These are phyloP conservation scores for Heterotilapia buettikoferi DNA, from an alignment of 2,113 vertebrate genomes.

Conservation along the genomic window DNA sequence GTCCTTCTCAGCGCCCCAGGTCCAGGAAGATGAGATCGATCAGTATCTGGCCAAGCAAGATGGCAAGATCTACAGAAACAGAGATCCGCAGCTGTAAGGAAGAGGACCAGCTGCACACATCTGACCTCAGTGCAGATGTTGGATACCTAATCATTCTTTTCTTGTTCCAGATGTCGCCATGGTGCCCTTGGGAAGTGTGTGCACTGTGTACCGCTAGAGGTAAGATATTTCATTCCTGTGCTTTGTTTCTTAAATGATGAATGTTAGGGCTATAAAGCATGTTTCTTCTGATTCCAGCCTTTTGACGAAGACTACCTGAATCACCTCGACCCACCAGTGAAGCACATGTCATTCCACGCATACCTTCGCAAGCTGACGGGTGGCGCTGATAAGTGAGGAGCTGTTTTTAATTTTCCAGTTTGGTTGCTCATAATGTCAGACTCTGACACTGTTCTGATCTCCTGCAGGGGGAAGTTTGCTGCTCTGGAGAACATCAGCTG, in stretches of 20 bases:
- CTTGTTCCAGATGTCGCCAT: slow-evolving; percentile 84
- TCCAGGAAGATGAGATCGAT: slow-evolving; percentile 93
- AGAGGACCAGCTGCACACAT: background rate
- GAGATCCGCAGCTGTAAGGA: slow-evolving; percentile 91
- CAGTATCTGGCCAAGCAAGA: slow-evolving; percentile 93
- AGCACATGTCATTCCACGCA: slow-evolving; percentile 99
- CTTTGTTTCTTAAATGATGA: background rate
- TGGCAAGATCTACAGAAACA: slow-evolving; percentile 92
- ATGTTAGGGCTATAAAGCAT: background rate
- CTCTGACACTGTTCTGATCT: background rate
- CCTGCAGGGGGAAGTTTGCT: slow-evolving; percentile 90
- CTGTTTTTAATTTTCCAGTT: background rate
- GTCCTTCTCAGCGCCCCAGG: slow-evolving; percentile 71
- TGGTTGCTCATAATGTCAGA: fast-evolving
- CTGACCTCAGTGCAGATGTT: background rate
- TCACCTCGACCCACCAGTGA: slow-evolving; percentile 96
- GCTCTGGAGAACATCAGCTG: slow-evolving; percentile 99
- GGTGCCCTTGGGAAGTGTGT: slow-evolving; percentile 93
- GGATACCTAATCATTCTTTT: background rate
- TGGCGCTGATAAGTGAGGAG: slow-evolving; percentile 92
- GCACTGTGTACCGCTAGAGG: slow-evolving; percentile 95
- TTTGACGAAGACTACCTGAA: slow-evolving; percentile 99
- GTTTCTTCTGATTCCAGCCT: slow-evolving; percentile 72
- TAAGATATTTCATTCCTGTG: slow-evolving; percentile 50
- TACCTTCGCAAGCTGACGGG: slow-evolving; percentile 98